Evolutionary conservation across 1,140 invertebrate genomes (phyloP).

Genomic region (Bombus haemorrhoidalis): DNA sequence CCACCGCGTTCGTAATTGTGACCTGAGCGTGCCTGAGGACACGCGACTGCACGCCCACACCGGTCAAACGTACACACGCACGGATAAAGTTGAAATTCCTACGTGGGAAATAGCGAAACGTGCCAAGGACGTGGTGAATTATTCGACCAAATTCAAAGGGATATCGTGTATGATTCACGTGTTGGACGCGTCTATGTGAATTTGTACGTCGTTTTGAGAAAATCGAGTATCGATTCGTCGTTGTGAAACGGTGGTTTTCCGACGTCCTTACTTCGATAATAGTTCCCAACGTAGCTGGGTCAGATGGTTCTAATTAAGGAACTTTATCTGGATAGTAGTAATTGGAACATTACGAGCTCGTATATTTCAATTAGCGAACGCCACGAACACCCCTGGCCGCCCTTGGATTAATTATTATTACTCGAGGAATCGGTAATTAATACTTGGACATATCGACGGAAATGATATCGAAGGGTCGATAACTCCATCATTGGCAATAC

Average conservation of each 20-base stretch:
- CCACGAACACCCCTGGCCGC: neutral
- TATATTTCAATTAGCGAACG: slow-evolving; percentile 36
- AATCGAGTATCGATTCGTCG: slow-evolving; percentile 10
- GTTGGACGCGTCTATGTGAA: neutral
- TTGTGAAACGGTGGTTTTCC: too few species aligned
- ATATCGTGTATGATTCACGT: neutral
- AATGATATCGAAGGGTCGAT: slow-evolving; percentile 9
- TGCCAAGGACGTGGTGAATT: neutral
- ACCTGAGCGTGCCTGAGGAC: slow-evolving; percentile 36
- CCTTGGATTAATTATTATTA: slow-evolving; percentile 36
- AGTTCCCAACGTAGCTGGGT: neutral
- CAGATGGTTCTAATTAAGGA: slow-evolving; percentile 36
- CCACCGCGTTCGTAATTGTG: slow-evolving; percentile 40
- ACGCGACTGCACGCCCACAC: slow-evolving; percentile 43
- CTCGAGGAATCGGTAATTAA: slow-evolving; percentile 29
- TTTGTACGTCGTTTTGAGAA: neutral
- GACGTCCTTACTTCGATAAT: neutral
- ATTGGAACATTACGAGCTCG: slow-evolving; percentile 19
- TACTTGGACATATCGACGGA: neutral
- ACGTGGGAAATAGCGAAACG: slow-evolving; percentile 3
- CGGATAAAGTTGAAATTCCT: slow-evolving; percentile 25
- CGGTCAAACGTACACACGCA: neutral
- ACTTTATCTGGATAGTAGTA: slow-evolving; percentile 8
- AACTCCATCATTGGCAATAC: neutral
- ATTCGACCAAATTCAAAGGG: neutral